Conservation (phyloP, 2,797 vertebrate species). For the Gila robusta region DNA sequence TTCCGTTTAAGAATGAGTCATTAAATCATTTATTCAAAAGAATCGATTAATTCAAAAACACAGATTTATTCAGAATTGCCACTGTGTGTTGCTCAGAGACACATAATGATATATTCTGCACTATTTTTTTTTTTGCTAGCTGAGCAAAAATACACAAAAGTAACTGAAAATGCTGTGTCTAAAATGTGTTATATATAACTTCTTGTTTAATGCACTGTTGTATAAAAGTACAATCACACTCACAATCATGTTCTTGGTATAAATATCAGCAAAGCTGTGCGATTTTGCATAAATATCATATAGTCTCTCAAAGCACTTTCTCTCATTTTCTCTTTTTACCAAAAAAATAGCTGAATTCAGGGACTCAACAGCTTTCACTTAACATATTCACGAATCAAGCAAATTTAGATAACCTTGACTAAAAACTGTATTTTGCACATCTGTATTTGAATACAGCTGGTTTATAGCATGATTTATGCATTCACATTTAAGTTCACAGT, state of each 20-base stretch:
- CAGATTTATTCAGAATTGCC: background rate
- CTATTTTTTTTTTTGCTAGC: too few relatives aligned
- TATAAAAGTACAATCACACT: background rate
- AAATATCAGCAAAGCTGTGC: background rate
- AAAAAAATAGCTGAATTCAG: background rate
- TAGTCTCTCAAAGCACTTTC: background rate
- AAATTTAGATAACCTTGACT: background rate
- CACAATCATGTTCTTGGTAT: background rate
- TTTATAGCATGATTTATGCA: background rate
- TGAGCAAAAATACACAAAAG: background rate
- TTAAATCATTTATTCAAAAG: background rate
- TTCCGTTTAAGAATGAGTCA: background rate
- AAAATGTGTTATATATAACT: background rate
- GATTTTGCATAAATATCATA: background rate
- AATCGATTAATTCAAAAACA: background rate
- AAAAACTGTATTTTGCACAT: background rate
- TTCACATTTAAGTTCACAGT: background rate
- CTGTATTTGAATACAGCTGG: background rate
- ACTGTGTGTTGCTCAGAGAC: background rate
- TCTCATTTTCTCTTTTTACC: background rate
- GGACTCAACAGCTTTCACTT: background rate
- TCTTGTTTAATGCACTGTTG: background rate
- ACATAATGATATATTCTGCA: background rate
- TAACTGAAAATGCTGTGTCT: background rate
- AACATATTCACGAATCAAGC: background rate